Evolutionary conservation across 2,888 invertebrate species (phyloP).

Genomic region (Oscheius myriophilus): DNA sequence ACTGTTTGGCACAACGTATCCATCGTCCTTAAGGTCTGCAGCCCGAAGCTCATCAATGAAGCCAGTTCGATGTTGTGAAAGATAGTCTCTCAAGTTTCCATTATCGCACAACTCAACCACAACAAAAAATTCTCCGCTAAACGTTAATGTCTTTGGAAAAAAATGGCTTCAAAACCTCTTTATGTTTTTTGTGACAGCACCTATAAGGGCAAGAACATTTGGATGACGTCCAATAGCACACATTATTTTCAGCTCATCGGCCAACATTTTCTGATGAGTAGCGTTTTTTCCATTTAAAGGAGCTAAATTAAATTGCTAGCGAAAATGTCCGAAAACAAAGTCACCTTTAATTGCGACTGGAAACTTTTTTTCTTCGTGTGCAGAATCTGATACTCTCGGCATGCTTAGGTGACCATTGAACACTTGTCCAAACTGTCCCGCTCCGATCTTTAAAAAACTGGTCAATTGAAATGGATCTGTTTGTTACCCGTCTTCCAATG

Average conservation of each 20-base stretch:
- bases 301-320: conserved; percentile 26
- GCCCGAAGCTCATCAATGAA: conserved; percentile 39
- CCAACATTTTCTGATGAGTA: conserved; percentile 42
- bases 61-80: conserved; percentile 18
- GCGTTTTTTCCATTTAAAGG: conserved; percentile 35
- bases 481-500: conserved; percentile 27
- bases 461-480: background rate
- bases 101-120: conserved; percentile 47
- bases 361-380: conserved; percentile 33
- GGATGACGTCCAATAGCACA: conserved; percentile 53
- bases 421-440: conserved; percentile 51
- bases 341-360: conserved; percentile 52
- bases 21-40: conserved; percentile 17
- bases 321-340: too few species aligned
- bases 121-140: conserved; percentile 47
- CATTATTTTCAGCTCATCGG: conserved; percentile 55
- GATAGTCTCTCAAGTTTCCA: conserved; percentile 41
- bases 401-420: conserved; percentile 39
- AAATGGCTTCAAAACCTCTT: conserved; percentile 36
- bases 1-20: conserved; percentile 38
- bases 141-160: too few species aligned
- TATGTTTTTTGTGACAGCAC: conserved; percentile 49
- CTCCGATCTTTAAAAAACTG: conserved; percentile 35
- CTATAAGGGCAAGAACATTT: conserved; percentile 52
- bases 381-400: conserved; percentile 34